Base-by-base conservation (phyloP, 2,113 vertebrate species). In the Thamnaconus septentrionalis region DNA sequence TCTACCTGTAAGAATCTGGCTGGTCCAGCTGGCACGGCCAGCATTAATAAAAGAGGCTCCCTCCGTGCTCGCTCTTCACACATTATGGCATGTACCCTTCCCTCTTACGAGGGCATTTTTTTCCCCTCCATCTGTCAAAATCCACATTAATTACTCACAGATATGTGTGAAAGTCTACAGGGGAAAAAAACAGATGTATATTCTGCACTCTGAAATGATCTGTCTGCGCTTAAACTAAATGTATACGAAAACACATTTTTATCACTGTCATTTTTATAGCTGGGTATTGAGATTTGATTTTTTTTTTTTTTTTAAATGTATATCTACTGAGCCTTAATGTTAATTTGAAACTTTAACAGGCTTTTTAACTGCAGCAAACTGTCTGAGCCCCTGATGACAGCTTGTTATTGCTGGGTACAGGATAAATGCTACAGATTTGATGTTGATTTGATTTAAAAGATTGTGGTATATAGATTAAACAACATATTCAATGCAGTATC, bases 111-210 rank as follows among this genome's bases (percentile, higher is more conserved):
- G 79, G 79, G 88, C 88, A 51, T 87, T 91, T 89, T 90, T 84
- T 84, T 79, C 62, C 77, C 56, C 82, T 90, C 91, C 89, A 91
- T 91, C 90, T 92, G 88, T 89, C 88, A 91, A 72, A 87, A 83
- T 86, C 79, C 81, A 89, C 88, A 91, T 87, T 92, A 91, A 92
- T 92, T 92, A 87, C 87, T 60, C 80, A 84, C 81, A 89, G 85
- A 89, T 90, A 91, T 86, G 91, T 88, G 85, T 61, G 74, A 87
- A 88, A 84, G 76, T 87, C 88, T 91, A 87, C 71, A 75, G 83
- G 85, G 86, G 88, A 88, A 87, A 87, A 88, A 87, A 87, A 86
- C 82, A 87, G 85, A 90, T 87, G 87, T 87, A 89, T 89, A 86
- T 81, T 85, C 79, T 88, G 80, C 88, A 84, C 85, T 89, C 87